Conservation (phyloP, 2,113 vertebrate genomes). For the Merops nubicus region DNA sequence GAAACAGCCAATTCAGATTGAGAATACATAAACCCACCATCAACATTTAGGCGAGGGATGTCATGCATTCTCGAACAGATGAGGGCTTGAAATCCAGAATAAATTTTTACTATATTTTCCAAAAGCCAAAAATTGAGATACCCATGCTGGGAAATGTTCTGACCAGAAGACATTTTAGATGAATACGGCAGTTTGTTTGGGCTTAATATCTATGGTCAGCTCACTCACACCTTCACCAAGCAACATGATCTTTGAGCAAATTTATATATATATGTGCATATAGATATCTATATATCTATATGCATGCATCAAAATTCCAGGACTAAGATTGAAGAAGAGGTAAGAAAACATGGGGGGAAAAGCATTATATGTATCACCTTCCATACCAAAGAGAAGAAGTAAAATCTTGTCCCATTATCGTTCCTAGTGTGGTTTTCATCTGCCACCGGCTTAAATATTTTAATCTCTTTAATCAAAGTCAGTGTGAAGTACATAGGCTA, state of each 20-base stretch:
- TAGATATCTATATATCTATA: not conserved
- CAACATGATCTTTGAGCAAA: not conserved
- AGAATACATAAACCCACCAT: not conserved
- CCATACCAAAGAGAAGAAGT: not conserved
- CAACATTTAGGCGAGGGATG: not conserved
- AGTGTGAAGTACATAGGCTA: not conserved
- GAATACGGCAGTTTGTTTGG: not conserved
- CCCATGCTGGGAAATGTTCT: not conserved
- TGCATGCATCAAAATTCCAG: not conserved
- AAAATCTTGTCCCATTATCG: not conserved
- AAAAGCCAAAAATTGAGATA: not conserved
- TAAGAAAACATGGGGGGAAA: not conserved
- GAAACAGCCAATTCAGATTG: not conserved
- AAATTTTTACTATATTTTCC: not conserved
- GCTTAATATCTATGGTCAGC: not conserved
- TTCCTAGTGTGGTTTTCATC: not conserved
- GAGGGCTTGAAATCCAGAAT: not conserved
- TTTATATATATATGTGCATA: not conserved
- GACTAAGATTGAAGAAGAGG: not conserved
- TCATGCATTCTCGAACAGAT: not conserved
- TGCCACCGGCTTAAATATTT: not conserved
- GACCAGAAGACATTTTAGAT: not conserved
- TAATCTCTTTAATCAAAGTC: not conserved
- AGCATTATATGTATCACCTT: not conserved
- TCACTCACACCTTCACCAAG: not conserved